Evolutionary conservation across 1,140 invertebrate genomes (phyloP), one percentile per base, ranked within the genome.

Genomic region (Zaprionus gabonicus): DNA sequence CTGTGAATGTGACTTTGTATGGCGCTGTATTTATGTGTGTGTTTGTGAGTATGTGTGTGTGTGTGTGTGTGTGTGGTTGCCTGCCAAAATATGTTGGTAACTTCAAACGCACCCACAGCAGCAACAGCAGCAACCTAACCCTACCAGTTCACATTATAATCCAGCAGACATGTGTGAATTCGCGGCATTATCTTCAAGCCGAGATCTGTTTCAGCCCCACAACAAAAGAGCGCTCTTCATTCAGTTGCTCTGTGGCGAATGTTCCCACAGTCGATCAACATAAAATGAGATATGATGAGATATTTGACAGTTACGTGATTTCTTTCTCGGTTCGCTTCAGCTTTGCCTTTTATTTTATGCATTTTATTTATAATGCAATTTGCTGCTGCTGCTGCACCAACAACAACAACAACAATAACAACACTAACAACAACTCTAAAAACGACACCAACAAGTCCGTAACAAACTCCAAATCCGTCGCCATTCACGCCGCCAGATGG

Each of bases 291-390:
- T 90, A 90, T 85, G 85, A 80, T 75, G 86, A 81, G 86, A 88
- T 90, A 82, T 90, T 90, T 90, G 85, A 90, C 85, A 90, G 85
- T 90, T 90, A 90, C 85, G 86, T 90, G 85, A 90, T 90, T 90
- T 85, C 82, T 91, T 90, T 90, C 78, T 65, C 66, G 70, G 41
- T 46, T 73, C 41, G 58, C 66, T 57, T 77, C 71, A 72, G 46
- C 49, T 59, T 71, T 63, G 49, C 59, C 64, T 49, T 69, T 67
- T 57, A 36, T 72, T 55, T 78, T 44, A 69, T 60, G 12, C 53
- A 44, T 9, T 62, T 59, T 65, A 36, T 75, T 49, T 15, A 20
- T 23, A 15, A 72, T 82, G 72, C 72, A 70, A 75, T 71, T 71
- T 64, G 67, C 57, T 55, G 56, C 1, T 20, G 20, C 20, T 20